Percentiles rank a stretch among this genome's conserved stretches.
These are phyloP conservation scores for Ptychodera flava DNA, from an alignment of 35 echinoderm and acorn worm genomes.

Conservation along the genomic window DNA sequence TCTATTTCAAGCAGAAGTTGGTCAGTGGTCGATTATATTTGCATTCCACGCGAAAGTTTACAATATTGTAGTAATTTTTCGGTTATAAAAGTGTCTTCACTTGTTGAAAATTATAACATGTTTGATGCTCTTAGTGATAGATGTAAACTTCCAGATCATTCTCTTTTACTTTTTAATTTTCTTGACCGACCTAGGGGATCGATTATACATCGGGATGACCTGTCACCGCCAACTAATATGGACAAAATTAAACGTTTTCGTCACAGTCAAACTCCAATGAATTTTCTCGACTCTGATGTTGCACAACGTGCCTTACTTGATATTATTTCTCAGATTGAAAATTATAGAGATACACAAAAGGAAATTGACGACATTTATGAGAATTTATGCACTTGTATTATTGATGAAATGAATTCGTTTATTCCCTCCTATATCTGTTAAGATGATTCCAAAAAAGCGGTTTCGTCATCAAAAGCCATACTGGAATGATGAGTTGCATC, in stretches of 20 bases:
- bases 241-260: background rate
- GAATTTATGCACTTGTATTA: background rate
- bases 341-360: background rate
- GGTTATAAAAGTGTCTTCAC: background rate
- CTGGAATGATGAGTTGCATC: background rate
- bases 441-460: background rate
- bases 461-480: background rate
- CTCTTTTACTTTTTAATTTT: background rate
- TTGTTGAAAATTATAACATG: background rate
- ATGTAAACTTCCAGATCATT: background rate
- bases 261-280: background rate
- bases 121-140: background rate
- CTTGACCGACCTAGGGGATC: background rate
- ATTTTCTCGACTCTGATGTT: background rate
- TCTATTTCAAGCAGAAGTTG: background rate
- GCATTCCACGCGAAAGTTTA: background rate
- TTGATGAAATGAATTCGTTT: background rate
- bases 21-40: constrained; percentile 1
- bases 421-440: background rate
- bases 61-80: background rate
- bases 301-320: background rate
- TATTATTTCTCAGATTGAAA: constrained; percentile 2
- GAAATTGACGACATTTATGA: background rate
- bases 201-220: background rate
- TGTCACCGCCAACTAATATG: background rate